Base-by-base conservation (phyloP, 2,113 vertebrate genomes). In the Oncorhynchus keta region DNA sequence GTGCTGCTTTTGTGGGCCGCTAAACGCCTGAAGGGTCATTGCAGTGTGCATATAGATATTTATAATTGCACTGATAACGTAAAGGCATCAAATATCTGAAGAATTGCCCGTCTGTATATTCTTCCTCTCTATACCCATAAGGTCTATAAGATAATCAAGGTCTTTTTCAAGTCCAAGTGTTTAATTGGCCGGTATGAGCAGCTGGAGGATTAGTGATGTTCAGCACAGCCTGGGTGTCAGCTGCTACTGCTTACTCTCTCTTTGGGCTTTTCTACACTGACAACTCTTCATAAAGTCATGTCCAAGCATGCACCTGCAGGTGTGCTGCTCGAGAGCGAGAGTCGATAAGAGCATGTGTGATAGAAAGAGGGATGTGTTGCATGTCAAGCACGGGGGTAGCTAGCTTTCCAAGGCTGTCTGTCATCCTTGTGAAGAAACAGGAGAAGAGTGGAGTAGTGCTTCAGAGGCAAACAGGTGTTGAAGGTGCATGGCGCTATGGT, bases 151-250 rank as follows among this genome's bases (percentile, higher is more conserved):
- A 93, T 91, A 92, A 90, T 91, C 89, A 91, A 88, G 85, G 90
- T 91, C 87, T 90, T 93, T 91, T 92, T 92, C 90, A 91, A 88
- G 90, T 89, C 87, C 86, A 91, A 93, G 90, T 90, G 90, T 89
- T 90, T 92, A 93, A 93, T 92, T 92, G 89, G 91, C 87, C 87
- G 88, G 87, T 87, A 85, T 80, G 90, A 91, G 90, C 90, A 92
- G 90, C 89, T 92, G 90, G 91, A 91, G 90, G 89, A 91, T 89
- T 87, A 90, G 83, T 89, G 86, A 78, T 91, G 89, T 89, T 87
- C 82, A 79, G 85, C 88, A 84, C 88, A 90, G 89, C 89, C 89
- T 89, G 90, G 86, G 88, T 84, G 88, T 91, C 89, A 91, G 90
- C 91, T 92, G 90, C 85, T 79, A 88, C 88, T 89, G 89, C 32